These are phyloP conservation scores for Tricholauxania praeusta DNA, from an alignment of 2,888 invertebrate species.

Conservation along the genomic window DNA sequence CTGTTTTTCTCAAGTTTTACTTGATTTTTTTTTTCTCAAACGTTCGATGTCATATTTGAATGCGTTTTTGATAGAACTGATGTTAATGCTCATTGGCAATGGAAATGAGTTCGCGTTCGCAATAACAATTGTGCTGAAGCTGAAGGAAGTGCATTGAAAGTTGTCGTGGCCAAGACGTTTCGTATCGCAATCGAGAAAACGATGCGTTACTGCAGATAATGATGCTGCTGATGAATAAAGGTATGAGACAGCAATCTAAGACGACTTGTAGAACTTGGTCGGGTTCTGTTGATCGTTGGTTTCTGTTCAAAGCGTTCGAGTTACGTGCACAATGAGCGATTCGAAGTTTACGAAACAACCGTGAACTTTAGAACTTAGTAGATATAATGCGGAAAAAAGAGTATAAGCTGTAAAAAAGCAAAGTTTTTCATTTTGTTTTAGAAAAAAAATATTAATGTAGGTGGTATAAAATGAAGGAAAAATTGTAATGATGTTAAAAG, in stretches of 20 bases:
- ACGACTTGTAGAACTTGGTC: too few species aligned
- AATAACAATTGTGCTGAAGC: not conserved
- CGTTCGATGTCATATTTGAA: conserved; percentile 19
- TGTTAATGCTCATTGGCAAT: conserved; percentile 17
- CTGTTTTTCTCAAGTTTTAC: conserved; percentile 5
- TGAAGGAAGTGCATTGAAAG: conserved; percentile 17
- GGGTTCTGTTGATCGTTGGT: not conserved
- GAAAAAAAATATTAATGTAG: not conserved
- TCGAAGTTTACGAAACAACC: conserved; percentile 63
- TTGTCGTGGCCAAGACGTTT: not conserved
- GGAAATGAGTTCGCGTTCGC: conserved; percentile 19
- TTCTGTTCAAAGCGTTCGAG: conserved; percentile 23
- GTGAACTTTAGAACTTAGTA: conserved; percentile 55
- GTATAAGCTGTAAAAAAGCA: not conserved
- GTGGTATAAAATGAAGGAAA: conserved; percentile 27
- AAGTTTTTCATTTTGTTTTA: conserved; percentile 24
- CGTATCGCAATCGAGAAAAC: not conserved
- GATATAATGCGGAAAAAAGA: conserved; percentile 55
- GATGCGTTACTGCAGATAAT: not conserved
- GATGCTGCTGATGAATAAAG: not conserved
- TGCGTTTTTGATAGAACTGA: conserved; percentile 24
- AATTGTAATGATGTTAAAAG: conserved; percentile 57
- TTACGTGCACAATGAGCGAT: conserved; percentile 52
- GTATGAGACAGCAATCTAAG: not conserved
- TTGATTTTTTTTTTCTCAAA: not conserved